Evolutionary conservation across 2,888 invertebrate species (phyloP).

Genomic region (Brachyptera putata): DNA sequence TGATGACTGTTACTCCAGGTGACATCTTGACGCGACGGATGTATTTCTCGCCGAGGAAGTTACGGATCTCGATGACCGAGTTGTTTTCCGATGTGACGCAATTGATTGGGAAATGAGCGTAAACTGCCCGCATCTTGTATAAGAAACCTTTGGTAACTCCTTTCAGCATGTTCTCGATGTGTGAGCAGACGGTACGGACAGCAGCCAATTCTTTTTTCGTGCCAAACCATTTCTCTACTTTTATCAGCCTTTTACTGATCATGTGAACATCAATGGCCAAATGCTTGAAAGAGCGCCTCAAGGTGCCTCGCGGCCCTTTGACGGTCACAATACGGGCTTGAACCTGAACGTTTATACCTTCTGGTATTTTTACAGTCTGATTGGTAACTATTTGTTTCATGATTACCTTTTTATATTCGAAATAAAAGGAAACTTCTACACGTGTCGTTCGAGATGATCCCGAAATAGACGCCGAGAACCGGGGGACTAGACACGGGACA

Average conservation of each 20-base stretch:
- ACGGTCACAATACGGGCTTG: conserved; percentile 90
- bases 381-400: conserved; percentile 94
- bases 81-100: conserved; percentile 76
- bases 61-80: conserved; percentile 89
- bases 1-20: conserved; percentile 86
- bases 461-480: not conserved
- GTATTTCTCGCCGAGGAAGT: conserved; percentile 98
- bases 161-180: conserved; percentile 99
- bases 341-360: conserved; percentile 82
- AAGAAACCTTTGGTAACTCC: conserved; percentile 82
- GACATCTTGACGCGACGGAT: conserved; percentile 94
- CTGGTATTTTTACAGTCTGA: conserved; percentile 92
- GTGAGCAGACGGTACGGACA: conserved; percentile 96
- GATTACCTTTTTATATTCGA: not conserved
- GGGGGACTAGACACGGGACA: no score
- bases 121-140: conserved; percentile 99
- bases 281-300: conserved; percentile 93
- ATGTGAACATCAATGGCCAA: conserved; percentile 88
- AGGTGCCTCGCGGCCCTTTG: conserved; percentile 85
- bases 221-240: conserved; percentile 98
- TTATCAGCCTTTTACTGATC: conserved; percentile 61
- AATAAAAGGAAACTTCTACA: not conserved
- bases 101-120: conserved; percentile 99
- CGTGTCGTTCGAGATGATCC: not conserved
- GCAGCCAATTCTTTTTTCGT: conserved; percentile 97